Evolutionary conservation across 1,140 invertebrate genomes (phyloP).

Genomic region (Drosophila willistoni): DNA sequence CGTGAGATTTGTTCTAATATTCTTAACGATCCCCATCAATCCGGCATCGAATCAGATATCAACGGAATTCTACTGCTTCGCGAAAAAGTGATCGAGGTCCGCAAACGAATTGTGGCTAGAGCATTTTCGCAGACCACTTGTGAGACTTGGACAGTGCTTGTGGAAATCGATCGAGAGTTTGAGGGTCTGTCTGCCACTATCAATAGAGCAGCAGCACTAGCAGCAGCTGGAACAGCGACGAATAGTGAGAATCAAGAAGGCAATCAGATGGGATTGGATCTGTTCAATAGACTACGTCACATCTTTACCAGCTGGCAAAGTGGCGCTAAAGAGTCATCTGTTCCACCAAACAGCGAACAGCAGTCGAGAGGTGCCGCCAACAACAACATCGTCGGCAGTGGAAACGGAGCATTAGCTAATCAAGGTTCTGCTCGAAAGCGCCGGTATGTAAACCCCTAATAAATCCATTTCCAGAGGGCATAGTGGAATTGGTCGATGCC

Average conservation of each 20-base stretch:
- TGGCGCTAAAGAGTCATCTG: conserved; percentile 20
- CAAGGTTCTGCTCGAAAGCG: neutral
- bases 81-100: neutral
- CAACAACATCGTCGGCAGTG: neutral
- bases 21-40: neutral
- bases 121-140: neutral
- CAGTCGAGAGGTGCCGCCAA: neutral
- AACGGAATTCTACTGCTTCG: neutral
- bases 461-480: too few relatives aligned
- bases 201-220: neutral
- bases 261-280: conserved; percentile 61
- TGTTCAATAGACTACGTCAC: conserved; percentile 45
- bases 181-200: neutral
- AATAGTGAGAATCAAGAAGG: neutral
- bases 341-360: neutral
- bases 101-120: neutral
- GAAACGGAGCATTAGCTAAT: neutral
- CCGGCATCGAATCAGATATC: neutral
- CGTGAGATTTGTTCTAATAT: neutral
- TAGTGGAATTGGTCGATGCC: too few relatives aligned
- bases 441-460: neutral
- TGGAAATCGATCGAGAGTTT: neutral
- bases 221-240: neutral
- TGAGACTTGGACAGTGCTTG: neutral
- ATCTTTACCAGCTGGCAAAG: conserved; percentile 42